phyloP scores from a whole-genome alignment of 2,113 vertebrate species.

The Entomyzon cyanotis region DNA sequence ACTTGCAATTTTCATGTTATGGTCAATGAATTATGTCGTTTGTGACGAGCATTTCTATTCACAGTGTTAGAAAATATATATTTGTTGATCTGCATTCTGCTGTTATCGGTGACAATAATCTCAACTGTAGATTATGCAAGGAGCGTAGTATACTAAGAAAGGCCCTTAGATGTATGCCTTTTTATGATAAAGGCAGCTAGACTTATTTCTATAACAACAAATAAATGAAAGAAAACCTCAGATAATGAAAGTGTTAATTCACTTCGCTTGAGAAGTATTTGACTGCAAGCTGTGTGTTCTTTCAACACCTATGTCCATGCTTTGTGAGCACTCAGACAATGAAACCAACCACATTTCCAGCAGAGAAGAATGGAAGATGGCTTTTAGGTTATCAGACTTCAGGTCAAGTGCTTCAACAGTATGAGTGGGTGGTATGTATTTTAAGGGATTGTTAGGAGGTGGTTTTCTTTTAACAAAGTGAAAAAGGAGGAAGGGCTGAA shows the following conservation, averaged over 20 bases:
- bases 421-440: not conserved
- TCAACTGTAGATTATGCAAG: not conserved
- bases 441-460: not conserved
- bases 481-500: not conserved
- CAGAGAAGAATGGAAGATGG: not conserved
- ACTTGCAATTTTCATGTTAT: not conserved
- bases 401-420: not conserved
- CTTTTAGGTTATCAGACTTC: not conserved
- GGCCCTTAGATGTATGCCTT: not conserved
- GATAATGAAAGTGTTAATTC: not conserved
- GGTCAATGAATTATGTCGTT: not conserved
- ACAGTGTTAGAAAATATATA: not conserved
- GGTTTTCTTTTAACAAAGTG: not conserved
- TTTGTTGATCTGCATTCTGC: not conserved
- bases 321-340: not conserved
- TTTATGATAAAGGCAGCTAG: not conserved
- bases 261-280: not conserved
- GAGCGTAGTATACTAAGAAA: not conserved
- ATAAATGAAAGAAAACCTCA: not conserved
- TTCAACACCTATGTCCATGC: not conserved
- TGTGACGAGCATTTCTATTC: not conserved
- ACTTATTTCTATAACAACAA: not conserved
- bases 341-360: not conserved
- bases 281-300: accelerated
- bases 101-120: not conserved